Evolutionary conservation across 1,140 invertebrate species (phyloP).

Genomic region (Pseudomyrmex flavicornis): DNA sequence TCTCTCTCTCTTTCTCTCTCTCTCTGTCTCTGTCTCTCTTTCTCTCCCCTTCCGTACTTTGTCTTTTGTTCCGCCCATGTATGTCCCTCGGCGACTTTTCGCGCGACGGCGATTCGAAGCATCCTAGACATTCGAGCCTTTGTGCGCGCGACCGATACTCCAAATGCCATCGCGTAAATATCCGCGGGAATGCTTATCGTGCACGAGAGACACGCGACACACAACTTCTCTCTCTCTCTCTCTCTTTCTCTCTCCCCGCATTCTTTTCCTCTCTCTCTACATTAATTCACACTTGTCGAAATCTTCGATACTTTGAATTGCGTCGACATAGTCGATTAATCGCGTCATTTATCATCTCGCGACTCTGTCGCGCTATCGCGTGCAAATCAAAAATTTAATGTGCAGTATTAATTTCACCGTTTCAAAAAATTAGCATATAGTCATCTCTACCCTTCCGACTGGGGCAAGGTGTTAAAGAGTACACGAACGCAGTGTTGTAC

Average conservation of each 20-base stretch:
- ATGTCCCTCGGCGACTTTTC: constrained; percentile 54
- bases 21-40: too few species aligned
- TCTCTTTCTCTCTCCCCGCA: too few species aligned
- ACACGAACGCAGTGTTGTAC: constrained; percentile 1
- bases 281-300: constrained; percentile 55
- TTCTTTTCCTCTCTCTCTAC: too few species aligned
- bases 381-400: too few species aligned
- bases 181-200: constrained; percentile 58
- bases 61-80: constrained; percentile 33
- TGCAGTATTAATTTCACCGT: neutral
- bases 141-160: constrained; percentile 66
- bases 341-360: too few species aligned
- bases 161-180: constrained; percentile 65
- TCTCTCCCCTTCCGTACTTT: neutral
- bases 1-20: neutral
- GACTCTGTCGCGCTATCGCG: too few species aligned
- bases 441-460: too few species aligned
- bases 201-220: constrained; percentile 26
- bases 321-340: too few species aligned
- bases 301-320: constrained; percentile 13
- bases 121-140: constrained; percentile 76
- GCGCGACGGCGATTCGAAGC: constrained; percentile 63
- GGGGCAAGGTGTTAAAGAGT: constrained; percentile 17
- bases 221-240: too few species aligned
- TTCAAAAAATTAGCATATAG: too few species aligned